phyloP scores from a whole-genome alignment of 2,888 invertebrate genomes.

The Hipparchia semele region DNA sequence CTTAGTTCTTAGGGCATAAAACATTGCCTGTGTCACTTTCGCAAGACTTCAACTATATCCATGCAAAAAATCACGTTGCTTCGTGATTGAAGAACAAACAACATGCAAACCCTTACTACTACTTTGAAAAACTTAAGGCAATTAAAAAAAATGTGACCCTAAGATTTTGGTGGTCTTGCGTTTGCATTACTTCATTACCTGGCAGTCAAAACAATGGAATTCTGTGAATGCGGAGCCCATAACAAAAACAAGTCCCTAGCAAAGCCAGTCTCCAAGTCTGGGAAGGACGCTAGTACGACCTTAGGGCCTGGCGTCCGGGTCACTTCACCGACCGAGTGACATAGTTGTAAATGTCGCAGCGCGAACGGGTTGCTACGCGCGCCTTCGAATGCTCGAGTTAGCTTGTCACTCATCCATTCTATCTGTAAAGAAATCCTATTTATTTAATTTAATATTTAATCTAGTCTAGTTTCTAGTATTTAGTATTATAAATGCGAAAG shows the following conservation, averaged over 20 bases:
- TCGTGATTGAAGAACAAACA: too few relatives aligned
- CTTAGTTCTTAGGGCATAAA: too few relatives aligned
- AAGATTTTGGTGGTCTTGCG: too few relatives aligned
- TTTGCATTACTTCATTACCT: constrained; percentile 68
- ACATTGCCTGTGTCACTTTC: too few relatives aligned
- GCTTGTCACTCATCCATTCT: constrained; percentile 99
- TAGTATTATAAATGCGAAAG: too few relatives aligned
- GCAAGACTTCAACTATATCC: background rate
- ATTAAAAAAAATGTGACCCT: too few relatives aligned
- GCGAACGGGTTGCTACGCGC: constrained; percentile 98
- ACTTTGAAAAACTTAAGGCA: too few relatives aligned
- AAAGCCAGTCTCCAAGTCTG: constrained; percentile 98
- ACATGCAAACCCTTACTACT: too few relatives aligned
- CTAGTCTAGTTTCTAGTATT: too few relatives aligned
- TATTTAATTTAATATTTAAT: too few relatives aligned
- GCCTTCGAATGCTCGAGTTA: constrained; percentile 96
- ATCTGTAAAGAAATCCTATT: constrained; percentile 81
- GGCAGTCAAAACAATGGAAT: constrained; percentile 97
- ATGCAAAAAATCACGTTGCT: too few relatives aligned
- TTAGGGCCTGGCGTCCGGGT: constrained; percentile 88
- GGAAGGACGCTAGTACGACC: constrained; percentile 96
- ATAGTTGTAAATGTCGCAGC: constrained; percentile 95
- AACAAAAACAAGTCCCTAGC: constrained; percentile 96
- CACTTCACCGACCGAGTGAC: constrained; percentile 95
- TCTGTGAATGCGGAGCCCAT: constrained; percentile 96